Evolutionary conservation across 2,888 invertebrate genomes (phyloP).

Genomic region (Lasius platythorax): DNA sequence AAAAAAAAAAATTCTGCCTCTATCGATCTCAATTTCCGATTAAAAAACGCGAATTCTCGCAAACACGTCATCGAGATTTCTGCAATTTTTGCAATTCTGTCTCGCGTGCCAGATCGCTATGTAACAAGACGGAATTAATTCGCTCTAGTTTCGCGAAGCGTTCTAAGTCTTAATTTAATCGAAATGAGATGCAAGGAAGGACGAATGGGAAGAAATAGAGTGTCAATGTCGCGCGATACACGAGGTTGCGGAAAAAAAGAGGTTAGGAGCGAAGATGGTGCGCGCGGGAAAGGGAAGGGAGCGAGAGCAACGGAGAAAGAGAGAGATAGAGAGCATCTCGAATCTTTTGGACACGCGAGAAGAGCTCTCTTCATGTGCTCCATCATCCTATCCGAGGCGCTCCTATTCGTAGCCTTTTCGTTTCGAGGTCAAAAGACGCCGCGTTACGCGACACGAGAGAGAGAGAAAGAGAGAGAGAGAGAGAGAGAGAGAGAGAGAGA

Average conservation of each 20-base stretch:
- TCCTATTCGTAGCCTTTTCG: slow-evolving; percentile 56
- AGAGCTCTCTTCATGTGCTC: not conserved
- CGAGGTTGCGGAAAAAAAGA: slow-evolving; percentile 15
- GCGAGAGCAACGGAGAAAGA: not conserved
- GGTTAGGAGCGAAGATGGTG: slow-evolving; percentile 25
- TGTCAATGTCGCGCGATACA: slow-evolving; percentile 3
- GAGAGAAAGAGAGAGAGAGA: not conserved
- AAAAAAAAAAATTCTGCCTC: too few relatives aligned
- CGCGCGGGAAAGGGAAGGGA: not conserved
- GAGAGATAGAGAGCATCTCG: not conserved
- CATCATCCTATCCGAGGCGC: slow-evolving; percentile 48
- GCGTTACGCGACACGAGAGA: slow-evolving; percentile 53
- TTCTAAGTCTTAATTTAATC: slow-evolving; percentile 3
- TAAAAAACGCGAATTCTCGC: not conserved
- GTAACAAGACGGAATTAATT: not conserved
- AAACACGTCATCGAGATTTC: not conserved
- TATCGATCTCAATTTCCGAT: not conserved
- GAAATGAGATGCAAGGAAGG: not conserved
- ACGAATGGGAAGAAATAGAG: not conserved
- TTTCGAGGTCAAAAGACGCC: slow-evolving; percentile 76
- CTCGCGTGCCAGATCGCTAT: not conserved
- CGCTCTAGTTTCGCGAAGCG: not conserved
- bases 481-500: not conserved
- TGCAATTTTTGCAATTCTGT: not conserved
- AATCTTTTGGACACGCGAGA: not conserved